Evolutionary conservation across 2,888 invertebrate species (phyloP), one percentile per base, ranked within the genome.

Genomic region (Neuroscelio doddi): DNA sequence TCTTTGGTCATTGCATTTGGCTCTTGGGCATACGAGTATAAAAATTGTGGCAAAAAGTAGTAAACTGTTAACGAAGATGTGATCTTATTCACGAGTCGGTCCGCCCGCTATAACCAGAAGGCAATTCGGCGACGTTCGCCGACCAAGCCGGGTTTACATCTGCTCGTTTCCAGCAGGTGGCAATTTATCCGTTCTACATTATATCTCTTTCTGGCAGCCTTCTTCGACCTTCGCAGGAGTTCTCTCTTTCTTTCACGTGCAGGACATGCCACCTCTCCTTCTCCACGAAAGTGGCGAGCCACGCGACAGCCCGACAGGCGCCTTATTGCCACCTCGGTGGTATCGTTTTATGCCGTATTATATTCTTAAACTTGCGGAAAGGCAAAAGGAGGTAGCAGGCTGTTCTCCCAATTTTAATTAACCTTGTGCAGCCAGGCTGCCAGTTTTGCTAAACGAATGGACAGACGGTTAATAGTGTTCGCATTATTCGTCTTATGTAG

Each of bases 151-250:
- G 69, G 66, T 58, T 72, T 75, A 78, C 82, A 82, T 81, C 82
- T 82, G 82, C 80, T 78, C 72, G 70, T 72, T 71, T 70, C 73
- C 71, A 78, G 81, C 82, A 82, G 82, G 82, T 82, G 82, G 80
- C 76, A 73, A 78, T 73, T 76, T 74, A 73, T 73, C 71, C 74
- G 67, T 70, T 56, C 52, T 21, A 30, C 53, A 50, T 58, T 58
- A 58, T 53, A 44, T 57, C 56, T 56, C 27, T 46, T 38, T 58
- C 45, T 38, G 32, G 24, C 38, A 46, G 59, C 47, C 49, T 58
- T 52, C 51, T 46, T 29, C 29, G 15, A 34, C 59, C 50, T 17
- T 51, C 57, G 21, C 24, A 34, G 10, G 34, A 45, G 53, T 32
- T 47, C 53, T 45, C 64, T 64, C 61, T 52, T 57, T 53, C 39